phyloP scores from a whole-genome alignment of 2,113 vertebrate species.

The Oenanthe oenanthe region DNA sequence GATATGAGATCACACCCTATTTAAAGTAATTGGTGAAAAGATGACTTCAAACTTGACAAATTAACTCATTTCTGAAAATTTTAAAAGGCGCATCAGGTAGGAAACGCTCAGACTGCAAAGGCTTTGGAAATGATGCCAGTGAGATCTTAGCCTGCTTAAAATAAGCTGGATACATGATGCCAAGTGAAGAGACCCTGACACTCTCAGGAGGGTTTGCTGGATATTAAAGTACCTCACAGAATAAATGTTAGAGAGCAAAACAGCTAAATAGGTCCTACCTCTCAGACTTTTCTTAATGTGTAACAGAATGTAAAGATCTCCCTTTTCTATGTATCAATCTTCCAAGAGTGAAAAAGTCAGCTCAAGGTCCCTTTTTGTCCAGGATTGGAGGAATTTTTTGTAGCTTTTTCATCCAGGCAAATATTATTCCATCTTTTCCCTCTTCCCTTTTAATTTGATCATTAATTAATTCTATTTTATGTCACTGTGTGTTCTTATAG shows the following conservation, averaged over 20 bases:
- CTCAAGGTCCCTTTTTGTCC: background rate
- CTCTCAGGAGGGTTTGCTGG: background rate
- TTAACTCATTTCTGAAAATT: background rate
- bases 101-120: background rate
- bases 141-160: background rate
- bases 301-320: background rate
- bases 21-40: background rate
- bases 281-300: background rate
- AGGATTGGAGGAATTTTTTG: background rate
- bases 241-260: background rate
- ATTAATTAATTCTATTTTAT: background rate
- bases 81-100: background rate
- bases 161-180: background rate
- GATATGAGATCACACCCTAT: background rate
- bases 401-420: background rate
- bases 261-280: background rate
- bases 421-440: background rate
- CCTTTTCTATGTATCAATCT: background rate
- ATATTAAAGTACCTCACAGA: background rate
- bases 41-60: background rate
- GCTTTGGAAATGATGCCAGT: fast-evolving
- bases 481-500: background rate
- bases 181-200: background rate
- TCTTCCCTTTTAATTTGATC: background rate
- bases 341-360: background rate